phyloP scores from a whole-genome alignment of 2,888 invertebrate genomes.

The Oscheius sp. region DNA sequence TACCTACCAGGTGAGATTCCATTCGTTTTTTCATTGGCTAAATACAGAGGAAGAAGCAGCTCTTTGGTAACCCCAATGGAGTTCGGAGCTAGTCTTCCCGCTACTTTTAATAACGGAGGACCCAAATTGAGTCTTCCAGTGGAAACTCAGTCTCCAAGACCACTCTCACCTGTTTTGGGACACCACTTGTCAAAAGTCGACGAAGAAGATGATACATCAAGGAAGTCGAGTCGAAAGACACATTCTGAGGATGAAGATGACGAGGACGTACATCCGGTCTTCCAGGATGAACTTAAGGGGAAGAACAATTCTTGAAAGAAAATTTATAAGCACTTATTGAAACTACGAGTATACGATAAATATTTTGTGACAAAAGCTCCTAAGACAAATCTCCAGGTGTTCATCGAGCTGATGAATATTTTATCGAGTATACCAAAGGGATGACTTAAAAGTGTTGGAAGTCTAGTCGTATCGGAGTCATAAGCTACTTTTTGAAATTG shows the following conservation, averaged over 20 bases:
- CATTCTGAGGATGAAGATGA: conserved; percentile 14
- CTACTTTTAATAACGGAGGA: background rate
- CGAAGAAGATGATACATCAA: conserved; percentile 17
- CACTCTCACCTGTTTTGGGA: conserved; percentile 1
- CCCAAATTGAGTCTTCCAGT: background rate
- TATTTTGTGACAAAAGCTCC: too few relatives aligned
- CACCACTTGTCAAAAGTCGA: conserved; percentile 9
- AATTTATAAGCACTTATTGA: too few relatives aligned
- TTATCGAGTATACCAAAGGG: too few relatives aligned
- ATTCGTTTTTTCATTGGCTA: background rate
- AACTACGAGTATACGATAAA: too few relatives aligned
- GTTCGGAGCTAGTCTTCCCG: conserved; percentile 23
- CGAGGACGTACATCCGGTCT: conserved; percentile 14
- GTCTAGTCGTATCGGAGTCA: too few relatives aligned
- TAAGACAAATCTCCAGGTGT: too few relatives aligned
- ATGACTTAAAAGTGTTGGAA: too few relatives aligned
- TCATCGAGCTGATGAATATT: too few relatives aligned
- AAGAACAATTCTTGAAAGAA: too few relatives aligned
- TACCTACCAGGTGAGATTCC: background rate
- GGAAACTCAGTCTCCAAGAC: background rate
- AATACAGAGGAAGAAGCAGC: conserved; percentile 12
- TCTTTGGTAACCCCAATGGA: conserved; percentile 2
- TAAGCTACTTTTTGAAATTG: too few relatives aligned
- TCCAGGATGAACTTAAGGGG: conserved; percentile 16
- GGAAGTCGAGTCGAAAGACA: background rate